phyloP scores from a whole-genome alignment of 2,888 invertebrate species.

The Yponomeuta cagnagella region DNA sequence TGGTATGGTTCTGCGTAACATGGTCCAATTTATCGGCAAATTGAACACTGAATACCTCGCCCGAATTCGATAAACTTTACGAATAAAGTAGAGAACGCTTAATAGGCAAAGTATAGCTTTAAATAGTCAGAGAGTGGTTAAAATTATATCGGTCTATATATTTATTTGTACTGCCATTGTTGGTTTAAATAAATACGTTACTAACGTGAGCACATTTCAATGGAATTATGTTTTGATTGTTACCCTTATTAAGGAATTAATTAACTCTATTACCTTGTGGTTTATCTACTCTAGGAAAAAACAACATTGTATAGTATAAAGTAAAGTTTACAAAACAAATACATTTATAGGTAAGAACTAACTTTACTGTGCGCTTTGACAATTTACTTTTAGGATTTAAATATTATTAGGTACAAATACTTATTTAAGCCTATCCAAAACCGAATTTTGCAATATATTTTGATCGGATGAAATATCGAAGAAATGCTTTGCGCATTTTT shows the following conservation, averaged over 20 bases:
- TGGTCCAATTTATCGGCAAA: no score
- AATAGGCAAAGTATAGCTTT: neutral
- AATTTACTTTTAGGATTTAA: conserved; percentile 50
- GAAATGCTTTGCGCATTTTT: neutral
- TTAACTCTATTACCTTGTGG: neutral
- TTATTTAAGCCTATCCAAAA: neutral
- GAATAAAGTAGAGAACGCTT: neutral
- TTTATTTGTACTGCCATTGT: neutral
- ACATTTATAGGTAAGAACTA: conserved; percentile 34
- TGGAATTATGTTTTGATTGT: neutral
- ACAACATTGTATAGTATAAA: neutral
- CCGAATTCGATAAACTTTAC: no score
- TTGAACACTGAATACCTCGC: no score
- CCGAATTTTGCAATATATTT: conserved; percentile 11
- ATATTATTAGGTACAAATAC: conserved; percentile 18
- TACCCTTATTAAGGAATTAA: neutral
- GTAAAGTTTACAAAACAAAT: conserved; percentile 14
- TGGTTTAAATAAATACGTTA: neutral
- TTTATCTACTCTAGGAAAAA: neutral
- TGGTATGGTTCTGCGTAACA: no score
- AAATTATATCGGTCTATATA: neutral
- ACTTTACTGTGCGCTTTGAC: conserved; percentile 66
- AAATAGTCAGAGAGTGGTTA: neutral
- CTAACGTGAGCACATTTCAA: neutral
- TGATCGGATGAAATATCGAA: neutral